Evolutionary conservation across 2,113 vertebrate genomes (phyloP).

Genomic region (Neogobius melanostomus): DNA sequence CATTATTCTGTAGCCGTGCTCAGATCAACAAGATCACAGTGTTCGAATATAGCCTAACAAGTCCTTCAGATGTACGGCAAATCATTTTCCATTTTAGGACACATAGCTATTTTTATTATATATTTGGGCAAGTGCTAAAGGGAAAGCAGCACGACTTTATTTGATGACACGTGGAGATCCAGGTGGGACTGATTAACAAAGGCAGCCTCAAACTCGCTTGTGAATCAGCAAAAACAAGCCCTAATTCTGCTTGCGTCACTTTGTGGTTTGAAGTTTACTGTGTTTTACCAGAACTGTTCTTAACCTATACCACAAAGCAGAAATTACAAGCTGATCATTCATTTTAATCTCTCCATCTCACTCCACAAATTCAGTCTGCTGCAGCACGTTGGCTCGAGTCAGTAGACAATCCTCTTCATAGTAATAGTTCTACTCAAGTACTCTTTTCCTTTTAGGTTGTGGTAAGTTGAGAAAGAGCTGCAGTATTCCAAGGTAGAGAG

Average conservation of each 20-base stretch:
- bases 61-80: conserved; percentile 49
- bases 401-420: no score
- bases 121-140: neutral
- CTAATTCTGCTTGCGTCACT: conserved; percentile 61
- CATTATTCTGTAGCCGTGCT: conserved; percentile 61
- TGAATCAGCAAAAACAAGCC: conserved; percentile 57
- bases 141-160: neutral
- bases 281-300: conserved; percentile 53
- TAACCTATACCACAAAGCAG: conserved; percentile 39
- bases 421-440: no score
- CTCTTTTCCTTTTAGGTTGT: no score
- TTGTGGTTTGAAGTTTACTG: conserved; percentile 52
- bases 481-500: no score
- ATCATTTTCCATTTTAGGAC: conserved; percentile 7
- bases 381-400: neutral
- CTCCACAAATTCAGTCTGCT: conserved; percentile 7
- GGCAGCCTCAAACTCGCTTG: conserved; percentile 19
- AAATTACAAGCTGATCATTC: conserved; percentile 39
- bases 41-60: conserved; percentile 45
- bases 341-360: conserved; percentile 8
- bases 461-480: no score
- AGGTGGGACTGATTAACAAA: conserved; percentile 55
- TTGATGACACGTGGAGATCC: conserved; percentile 19
- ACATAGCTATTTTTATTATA: conserved; percentile 3
- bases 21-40: conserved; percentile 53